A percentile compares a stretch with the other conserved stretches of the same genome.
Evolutionary conservation across 2,113 vertebrate genomes (phyloP).

Genomic region (Melanerpes formicivorus): DNA sequence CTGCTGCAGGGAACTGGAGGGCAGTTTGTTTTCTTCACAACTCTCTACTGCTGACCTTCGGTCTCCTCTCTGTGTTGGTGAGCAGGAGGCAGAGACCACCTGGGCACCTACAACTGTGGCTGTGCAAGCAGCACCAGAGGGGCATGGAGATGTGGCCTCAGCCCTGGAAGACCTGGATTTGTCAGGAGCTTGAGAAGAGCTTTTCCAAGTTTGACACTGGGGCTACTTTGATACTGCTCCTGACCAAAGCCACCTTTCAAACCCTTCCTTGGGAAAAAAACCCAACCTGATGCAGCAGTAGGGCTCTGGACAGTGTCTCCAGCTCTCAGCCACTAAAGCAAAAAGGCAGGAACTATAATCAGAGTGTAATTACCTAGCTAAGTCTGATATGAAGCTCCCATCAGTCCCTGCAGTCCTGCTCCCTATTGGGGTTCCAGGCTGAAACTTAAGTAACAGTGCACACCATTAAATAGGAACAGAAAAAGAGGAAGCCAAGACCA

Average conservation of each 20-base stretch:
- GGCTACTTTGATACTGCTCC: neutral
- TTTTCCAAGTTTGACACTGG: neutral
- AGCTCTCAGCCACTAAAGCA: neutral
- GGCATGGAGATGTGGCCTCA: conserved; percentile 16
- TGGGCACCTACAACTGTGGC: neutral
- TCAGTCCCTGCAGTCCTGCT: conserved; percentile 41
- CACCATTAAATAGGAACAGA: conserved; percentile 15
- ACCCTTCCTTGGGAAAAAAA: neutral
- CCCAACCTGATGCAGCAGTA: neutral
- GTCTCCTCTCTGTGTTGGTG: neutral
- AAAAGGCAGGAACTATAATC: conserved; percentile 41
- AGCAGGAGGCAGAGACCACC: neutral
- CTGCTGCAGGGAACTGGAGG: neutral
- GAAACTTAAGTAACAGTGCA: conserved; percentile 59
- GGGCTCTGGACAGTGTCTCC: neutral
- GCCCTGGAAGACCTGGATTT: conserved; percentile 64
- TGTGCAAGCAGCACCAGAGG: conserved; percentile 6
- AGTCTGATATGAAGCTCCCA: conserved; percentile 1
- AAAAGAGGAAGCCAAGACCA: conserved; percentile 9
- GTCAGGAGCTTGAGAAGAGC: conserved; percentile 24
- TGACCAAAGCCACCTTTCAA: neutral
- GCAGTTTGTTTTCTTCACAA: neutral
- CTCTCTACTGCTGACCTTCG: neutral
- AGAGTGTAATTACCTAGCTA: conserved; percentile 27
- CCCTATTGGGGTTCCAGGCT: conserved; percentile 43